Conservation (phyloP, 1,140 invertebrate species). For the Eciton burchellii region DNA sequence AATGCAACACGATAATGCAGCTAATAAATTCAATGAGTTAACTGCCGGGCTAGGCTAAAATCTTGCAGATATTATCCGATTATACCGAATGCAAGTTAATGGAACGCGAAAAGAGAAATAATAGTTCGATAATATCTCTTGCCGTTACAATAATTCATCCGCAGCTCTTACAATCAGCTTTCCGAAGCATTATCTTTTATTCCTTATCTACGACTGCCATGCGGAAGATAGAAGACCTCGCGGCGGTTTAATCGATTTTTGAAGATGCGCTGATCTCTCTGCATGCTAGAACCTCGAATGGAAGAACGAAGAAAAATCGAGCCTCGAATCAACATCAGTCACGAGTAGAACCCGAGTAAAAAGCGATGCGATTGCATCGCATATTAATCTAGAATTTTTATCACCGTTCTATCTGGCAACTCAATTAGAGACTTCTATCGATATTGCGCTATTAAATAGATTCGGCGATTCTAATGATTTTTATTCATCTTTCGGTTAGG, state of each 20-base stretch:
- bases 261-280: conserved; percentile 27
- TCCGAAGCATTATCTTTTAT: conserved; percentile 34
- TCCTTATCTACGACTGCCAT: conserved; percentile 49
- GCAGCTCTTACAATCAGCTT: conserved; percentile 4
- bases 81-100: not conserved
- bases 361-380: conserved; percentile 27
- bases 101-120: conserved; percentile 10
- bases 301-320: not conserved
- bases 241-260: conserved; percentile 52
- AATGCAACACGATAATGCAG: not conserved
- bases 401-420: conserved; percentile 17
- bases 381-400: conserved; percentile 42
- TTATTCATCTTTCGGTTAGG: no score
- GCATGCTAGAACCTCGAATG: conserved; percentile 10
- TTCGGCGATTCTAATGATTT: no score
- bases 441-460: not conserved
- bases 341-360: not conserved
- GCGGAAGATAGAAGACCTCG: conserved; percentile 46
- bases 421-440: conserved; percentile 33
- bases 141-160: conserved; percentile 43
- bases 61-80: not conserved
- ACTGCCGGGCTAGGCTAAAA: not conserved
- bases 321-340: not conserved
- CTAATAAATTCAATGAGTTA: not conserved
- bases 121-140: not conserved